Percentiles rank a stretch among this genome's conserved stretches.
Conservation (phyloP, 2,888 invertebrate genomes). For the Trichogramma evanescens region DNA sequence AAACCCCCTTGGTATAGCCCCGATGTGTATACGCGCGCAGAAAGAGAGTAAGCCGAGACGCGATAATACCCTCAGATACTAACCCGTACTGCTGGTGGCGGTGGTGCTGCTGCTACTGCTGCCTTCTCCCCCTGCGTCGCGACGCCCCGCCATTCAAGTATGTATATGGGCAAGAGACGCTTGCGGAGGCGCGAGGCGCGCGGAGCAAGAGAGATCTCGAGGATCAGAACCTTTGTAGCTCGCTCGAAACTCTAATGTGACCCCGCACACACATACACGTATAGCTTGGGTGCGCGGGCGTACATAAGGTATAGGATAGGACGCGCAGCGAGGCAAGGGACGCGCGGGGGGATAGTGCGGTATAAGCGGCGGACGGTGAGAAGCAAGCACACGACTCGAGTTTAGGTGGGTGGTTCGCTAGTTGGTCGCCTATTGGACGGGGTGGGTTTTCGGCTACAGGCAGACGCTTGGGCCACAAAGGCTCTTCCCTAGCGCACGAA, state of each 20-base stretch:
- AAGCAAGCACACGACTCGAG: not conserved
- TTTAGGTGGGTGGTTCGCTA: conserved; percentile 4
- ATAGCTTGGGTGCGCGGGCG: no score
- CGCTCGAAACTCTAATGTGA: not conserved
- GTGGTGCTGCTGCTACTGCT: no score
- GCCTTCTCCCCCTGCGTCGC: no score
- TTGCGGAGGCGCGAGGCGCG: conserved; percentile 22
- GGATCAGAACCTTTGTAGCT: conserved; percentile 30
- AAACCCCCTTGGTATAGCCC: not conserved
- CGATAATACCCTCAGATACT: not conserved
- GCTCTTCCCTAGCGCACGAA: conserved; percentile 19
- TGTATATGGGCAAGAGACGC: conserved; percentile 5
- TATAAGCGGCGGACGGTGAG: not conserved
- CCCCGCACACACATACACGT: no score
- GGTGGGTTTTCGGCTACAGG: conserved; percentile 21
- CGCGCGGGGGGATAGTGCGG: not conserved
- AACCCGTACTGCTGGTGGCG: no score
- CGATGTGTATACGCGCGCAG: not conserved
- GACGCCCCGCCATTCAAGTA: no score
- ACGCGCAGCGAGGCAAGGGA: conserved; percentile 2
- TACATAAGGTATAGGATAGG: conserved; percentile 4
- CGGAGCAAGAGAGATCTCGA: conserved; percentile 11
- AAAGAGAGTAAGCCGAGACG: not conserved
- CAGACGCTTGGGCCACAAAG: conserved; percentile 33
- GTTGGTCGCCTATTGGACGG: conserved; percentile 32